Base-by-base conservation (phyloP, 2,797 vertebrate genomes). In the Danionella dracula region DNA sequence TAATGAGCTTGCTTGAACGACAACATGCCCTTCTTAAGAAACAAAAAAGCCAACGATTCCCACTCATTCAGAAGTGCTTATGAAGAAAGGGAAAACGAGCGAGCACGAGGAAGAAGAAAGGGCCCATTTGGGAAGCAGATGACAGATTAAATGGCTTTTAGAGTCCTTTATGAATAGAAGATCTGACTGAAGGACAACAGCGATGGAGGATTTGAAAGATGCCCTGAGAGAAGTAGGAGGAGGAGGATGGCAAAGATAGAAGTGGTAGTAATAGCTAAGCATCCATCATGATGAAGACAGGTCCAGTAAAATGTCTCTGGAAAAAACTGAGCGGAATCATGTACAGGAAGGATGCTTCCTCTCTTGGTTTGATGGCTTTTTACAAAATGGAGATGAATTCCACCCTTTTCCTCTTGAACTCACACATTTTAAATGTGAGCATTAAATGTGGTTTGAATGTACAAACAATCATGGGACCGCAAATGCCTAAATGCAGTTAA, bases 101-200 rank as follows among this genome's bases (percentile, higher is more conserved):
- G 1, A 13, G 59, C 21, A 46, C 40, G 59, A 74, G 44, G 68
- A 58, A 79, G 77, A 73, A 63, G 15, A 2, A 23, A n/a, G 8
- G 65, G 35, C 48, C 49, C 44, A 66, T 44, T 58, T 44, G 67
- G 62, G 41, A 50, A 51, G 60, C 66, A 72, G 74, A 74, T 72
- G 79, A 81, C 69, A 76, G 76, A 85, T 82, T 81, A 73, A 76
- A 82, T 78, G 80, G 78, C 57, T 81, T 79, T 81, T 76, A 72
- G 69, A 51, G 75, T 56, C 50, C 66, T 73, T 21, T 42, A 17
- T 53, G 61, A 54, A 45, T 44, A 37, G 53, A 65, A 46, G 19
- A 55, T 65, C 38, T 37, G 40, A 55, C 41, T 13, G 29, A 54
- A 54, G 50, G n/a, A 44, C 50, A 64, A 35, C 19, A 54, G 61